phyloP scores from a whole-genome alignment of 2,797 vertebrate genomes.

The Rhinichthys osculus region DNA sequence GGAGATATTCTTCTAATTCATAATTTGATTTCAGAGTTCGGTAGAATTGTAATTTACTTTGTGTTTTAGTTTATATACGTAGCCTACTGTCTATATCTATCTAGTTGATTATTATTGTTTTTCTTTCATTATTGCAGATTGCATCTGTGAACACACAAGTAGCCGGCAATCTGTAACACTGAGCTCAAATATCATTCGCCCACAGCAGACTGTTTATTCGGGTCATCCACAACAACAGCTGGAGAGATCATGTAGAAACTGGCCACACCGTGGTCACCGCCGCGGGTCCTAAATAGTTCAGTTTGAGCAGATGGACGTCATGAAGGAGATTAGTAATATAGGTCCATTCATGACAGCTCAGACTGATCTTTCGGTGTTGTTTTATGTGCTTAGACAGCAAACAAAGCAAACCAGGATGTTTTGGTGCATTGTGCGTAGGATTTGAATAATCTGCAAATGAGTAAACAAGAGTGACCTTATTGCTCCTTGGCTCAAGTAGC shows the following conservation, averaged over 20 bases:
- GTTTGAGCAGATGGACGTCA: conserved; percentile 13
- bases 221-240: conserved; percentile 43
- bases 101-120: too few species aligned
- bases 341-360: conserved; percentile 14
- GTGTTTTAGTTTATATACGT: too few species aligned
- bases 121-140: not conserved
- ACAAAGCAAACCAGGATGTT: conserved; percentile 4
- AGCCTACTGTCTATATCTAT: not conserved
- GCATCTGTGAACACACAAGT: not conserved
- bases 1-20: too few species aligned
- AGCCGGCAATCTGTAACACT: conserved; percentile 15
- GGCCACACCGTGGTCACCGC: not conserved
- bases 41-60: too few species aligned
- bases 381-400: not conserved
- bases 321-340: conserved; percentile 32
- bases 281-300: not conserved
- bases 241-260: conserved; percentile 14
- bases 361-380: not conserved
- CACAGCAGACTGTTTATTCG: conserved; percentile 36
- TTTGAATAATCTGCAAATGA: conserved; percentile 40
- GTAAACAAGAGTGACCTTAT: conserved; percentile 12
- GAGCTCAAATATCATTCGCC: conserved; percentile 43
- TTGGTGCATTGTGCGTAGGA: conserved; percentile 15
- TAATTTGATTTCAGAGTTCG: too few species aligned
- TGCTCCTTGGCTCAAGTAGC: not conserved